A percentile compares a stretch with the other conserved stretches of the same genome.
phyloP scores from a whole-genome alignment of 2,888 invertebrate genomes.

The Agrotis clavis region DNA sequence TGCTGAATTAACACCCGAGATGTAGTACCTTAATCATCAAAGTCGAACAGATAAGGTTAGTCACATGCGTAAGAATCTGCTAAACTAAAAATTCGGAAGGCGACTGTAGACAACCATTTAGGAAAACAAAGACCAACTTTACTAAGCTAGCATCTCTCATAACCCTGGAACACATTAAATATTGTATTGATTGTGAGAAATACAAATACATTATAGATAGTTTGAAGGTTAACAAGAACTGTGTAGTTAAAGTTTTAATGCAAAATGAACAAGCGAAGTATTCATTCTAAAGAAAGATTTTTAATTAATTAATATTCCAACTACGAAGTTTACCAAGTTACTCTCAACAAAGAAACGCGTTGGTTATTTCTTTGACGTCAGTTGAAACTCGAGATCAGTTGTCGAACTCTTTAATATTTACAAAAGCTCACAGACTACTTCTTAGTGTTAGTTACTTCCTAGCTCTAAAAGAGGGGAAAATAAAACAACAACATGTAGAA shows the following conservation, averaged over 20 bases:
- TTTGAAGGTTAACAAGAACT: not conserved
- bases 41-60: no score
- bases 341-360: not conserved
- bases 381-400: not conserved
- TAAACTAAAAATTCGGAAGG: no score
- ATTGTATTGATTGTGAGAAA: no score
- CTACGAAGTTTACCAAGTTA: not conserved
- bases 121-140: no score
- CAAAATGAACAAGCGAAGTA: not conserved
- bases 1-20: no score
- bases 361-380: not conserved
- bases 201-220: not conserved
- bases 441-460: not conserved
- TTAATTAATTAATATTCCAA: slow-evolving; percentile 1
- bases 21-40: no score
- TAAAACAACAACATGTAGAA: not conserved
- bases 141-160: no score
- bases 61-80: no score
- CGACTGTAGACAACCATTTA: no score
- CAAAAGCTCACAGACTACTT: not conserved
- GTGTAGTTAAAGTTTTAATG: not conserved
- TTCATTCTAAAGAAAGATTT: not conserved
- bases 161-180: no score
- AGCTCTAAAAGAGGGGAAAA: not conserved
- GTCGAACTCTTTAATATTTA: not conserved